Evolutionary conservation across 1,140 invertebrate species (phyloP), one percentile per base, ranked within the genome.

Genomic region (Agraylea sexmaculata): DNA sequence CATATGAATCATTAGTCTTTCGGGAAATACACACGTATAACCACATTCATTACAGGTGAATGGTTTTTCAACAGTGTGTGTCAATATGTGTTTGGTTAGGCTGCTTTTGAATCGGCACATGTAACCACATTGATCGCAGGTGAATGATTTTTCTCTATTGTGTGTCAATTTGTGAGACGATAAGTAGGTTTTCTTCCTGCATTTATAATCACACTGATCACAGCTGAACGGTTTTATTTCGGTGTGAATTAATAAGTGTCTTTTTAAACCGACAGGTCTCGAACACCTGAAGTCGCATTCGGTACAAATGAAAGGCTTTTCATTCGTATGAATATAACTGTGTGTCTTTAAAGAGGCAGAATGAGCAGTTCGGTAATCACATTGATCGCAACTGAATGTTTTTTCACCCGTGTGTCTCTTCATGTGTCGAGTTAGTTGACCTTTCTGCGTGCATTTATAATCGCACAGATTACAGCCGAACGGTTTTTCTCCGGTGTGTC

Each of bases 401-500:
- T 67, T 53, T 45, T 59, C 58, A 5, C 66, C 57, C 0, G 66
- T 68, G 35, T 73, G 70, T 17, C 62, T 78, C 51, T 66, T 56
- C 13, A 60, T 48, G 49, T 74, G 71, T 35, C 69, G 60, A 3
- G 68, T 57, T 17, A 58, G 49, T 62, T 59, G 43, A 62, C 67
- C 18, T n/a, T n/a, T n/a, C n/a, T n/a, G n/a, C n/a, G n/a, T 70
- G 67, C 47, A 68, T 70, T 8, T 53, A 37, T 42, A 69, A n/a
- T n/a, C n/a, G n/a, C n/a, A n/a, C n/a, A n/a, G n/a, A n/a, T n/a
- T n/a, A n/a, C n/a, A n/a, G n/a, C n/a, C n/a, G n/a, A n/a, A n/a
- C n/a, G n/a, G n/a, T n/a, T n/a, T n/a, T n/a, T n/a, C n/a, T n/a
- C 77, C 77, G 18, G 78, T 82, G 52, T 85, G 83, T 19, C 72